phyloP scores from a whole-genome alignment of 2,888 invertebrate genomes.

The Rhorus exstirpatorius region DNA sequence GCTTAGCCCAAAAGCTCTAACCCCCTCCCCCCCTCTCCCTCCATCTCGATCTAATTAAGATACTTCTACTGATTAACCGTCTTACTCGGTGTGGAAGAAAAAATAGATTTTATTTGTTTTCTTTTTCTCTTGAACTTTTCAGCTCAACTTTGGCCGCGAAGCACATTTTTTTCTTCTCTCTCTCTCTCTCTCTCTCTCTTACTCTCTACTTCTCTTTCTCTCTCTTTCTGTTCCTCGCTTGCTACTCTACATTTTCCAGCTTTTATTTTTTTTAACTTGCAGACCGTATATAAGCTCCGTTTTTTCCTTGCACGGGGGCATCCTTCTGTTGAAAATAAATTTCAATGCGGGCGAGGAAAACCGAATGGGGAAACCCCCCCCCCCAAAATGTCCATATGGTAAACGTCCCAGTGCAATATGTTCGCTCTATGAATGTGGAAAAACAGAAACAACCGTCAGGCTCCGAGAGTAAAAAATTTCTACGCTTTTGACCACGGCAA shows the following conservation, averaged over 20 bases:
- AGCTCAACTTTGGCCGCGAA: background rate
- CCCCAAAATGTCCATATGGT: background rate
- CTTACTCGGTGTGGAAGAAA: constrained; percentile 15
- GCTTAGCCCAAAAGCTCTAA: constrained; percentile 24
- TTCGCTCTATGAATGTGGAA: background rate
- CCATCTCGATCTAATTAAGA: constrained; percentile 62
- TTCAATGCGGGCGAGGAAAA: constrained; percentile 1
- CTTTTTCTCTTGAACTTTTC: constrained; percentile 2
- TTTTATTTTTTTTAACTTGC: background rate
- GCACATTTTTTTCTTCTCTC: background rate
- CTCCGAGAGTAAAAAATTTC: background rate
- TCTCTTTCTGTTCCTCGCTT: background rate
- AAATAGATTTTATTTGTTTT: constrained; percentile 41
- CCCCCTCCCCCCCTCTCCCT: background rate
- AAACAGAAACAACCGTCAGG: constrained; percentile 9
- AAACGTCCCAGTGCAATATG: background rate
- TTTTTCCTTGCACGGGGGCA: background rate
- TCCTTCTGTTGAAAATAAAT: background rate
- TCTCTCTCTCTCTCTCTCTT: background rate
- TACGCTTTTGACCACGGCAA: background rate
- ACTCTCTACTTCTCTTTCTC: background rate
- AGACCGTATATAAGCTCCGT: background rate
- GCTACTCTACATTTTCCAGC: background rate
- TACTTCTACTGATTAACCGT: constrained; percentile 65
- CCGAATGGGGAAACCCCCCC: background rate